phyloP scores from a whole-genome alignment of 2,797 vertebrate genomes.

The Siniperca obscura region DNA sequence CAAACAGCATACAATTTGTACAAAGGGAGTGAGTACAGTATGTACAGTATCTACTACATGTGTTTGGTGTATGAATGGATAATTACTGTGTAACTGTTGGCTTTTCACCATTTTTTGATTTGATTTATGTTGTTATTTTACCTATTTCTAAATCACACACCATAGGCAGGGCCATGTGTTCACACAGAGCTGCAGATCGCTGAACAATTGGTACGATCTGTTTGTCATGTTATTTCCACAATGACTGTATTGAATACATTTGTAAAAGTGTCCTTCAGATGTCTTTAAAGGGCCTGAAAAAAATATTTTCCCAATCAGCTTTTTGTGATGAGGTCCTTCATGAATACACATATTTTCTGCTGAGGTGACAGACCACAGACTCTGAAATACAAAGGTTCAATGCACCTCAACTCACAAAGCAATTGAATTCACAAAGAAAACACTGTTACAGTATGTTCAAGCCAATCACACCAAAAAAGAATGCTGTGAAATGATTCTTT shows the following conservation, averaged over 20 bases:
- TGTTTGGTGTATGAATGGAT: not conserved
- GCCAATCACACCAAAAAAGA: slow-evolving; percentile 19
- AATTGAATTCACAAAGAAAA: slow-evolving; percentile 30
- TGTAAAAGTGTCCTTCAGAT: slow-evolving; percentile 2
- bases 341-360: not conserved
- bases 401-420: slow-evolving; percentile 19
- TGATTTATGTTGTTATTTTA: not conserved
- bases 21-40: not conserved
- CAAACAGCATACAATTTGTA: too few species aligned
- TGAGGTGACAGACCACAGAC: not conserved
- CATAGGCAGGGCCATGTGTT: not conserved
- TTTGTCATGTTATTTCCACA: not conserved
- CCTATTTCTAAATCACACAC: not conserved
- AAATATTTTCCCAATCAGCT: not conserved
- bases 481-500: slow-evolving; percentile 15
- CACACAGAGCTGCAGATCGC: not conserved
- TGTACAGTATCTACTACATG: not conserved
- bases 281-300: not conserved
- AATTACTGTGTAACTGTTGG: too few species aligned
- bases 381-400: slow-evolving; percentile 23
- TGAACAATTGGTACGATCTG: not conserved
- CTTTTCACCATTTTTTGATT: not conserved
- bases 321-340: not conserved
- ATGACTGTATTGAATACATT: not conserved
- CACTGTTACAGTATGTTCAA: slow-evolving; percentile 18